These are phyloP conservation scores for Eristalis tenax DNA, from an alignment of 2,888 invertebrate species.

Conservation along the genomic window DNA sequence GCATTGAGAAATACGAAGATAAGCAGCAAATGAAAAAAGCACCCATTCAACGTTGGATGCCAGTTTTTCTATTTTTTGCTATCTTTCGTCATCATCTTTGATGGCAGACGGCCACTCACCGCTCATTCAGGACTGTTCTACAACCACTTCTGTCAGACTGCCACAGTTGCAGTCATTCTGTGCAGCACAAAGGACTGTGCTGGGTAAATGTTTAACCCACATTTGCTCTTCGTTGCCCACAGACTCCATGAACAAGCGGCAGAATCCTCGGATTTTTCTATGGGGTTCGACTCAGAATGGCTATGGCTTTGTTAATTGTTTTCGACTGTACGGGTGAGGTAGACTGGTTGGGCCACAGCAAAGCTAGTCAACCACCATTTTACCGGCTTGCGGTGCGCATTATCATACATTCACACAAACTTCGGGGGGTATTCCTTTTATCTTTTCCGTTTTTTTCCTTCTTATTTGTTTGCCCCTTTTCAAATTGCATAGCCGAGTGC, in stretches of 20 bases:
- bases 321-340: conserved; percentile 11
- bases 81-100: conserved; percentile 10
- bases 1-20: neutral
- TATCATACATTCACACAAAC: neutral
- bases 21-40: neutral
- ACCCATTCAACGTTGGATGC: neutral
- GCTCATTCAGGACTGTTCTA: neutral
- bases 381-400: conserved; percentile 37
- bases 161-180: neutral
- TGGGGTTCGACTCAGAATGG: conserved; percentile 23
- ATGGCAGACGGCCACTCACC: neutral
- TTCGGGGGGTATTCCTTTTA: conserved; percentile 17
- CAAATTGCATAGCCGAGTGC: conserved; percentile 3
- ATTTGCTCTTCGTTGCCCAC: conserved; percentile 31
- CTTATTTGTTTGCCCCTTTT: neutral
- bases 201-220: conserved; percentile 57
- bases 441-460: neutral
- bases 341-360: neutral
- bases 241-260: neutral
- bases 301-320: conserved; percentile 48
- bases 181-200: conserved; percentile 34
- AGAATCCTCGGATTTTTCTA: neutral
- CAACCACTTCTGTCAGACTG: neutral
- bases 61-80: neutral
- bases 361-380: conserved; percentile 36